Evolutionary conservation across 2,888 invertebrate genomes (phyloP).

Genomic region (Hydraecia micacea): DNA sequence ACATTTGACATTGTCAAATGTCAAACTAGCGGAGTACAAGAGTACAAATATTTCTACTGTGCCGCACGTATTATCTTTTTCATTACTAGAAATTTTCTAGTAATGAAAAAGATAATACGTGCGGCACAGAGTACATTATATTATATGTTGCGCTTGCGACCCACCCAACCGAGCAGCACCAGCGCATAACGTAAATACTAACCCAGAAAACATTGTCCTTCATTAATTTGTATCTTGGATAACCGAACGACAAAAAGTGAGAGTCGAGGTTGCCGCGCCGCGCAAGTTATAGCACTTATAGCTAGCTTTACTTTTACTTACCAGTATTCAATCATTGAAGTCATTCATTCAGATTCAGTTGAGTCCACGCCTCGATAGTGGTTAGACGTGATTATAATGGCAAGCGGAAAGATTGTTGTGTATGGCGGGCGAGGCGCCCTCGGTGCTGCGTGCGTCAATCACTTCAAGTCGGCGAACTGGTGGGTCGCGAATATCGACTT

Average conservation of each 20-base stretch:
- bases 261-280: conserved; percentile 80
- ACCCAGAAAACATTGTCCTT: conserved; percentile 55
- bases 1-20: too few relatives aligned
- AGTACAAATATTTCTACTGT: too few relatives aligned
- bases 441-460: conserved; percentile 96
- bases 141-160: too few relatives aligned
- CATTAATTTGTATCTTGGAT: conserved; percentile 62
- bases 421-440: conserved; percentile 99
- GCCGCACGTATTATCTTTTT: too few relatives aligned
- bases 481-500: conserved; percentile 98
- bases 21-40: too few relatives aligned
- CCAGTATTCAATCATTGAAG: conserved; percentile 40
- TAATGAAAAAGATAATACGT: not conserved
- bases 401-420: conserved; percentile 94
- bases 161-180: not conserved
- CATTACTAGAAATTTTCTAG: too few relatives aligned
- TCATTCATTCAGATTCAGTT: conserved; percentile 69
- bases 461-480: conserved; percentile 97
- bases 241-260: conserved; percentile 80
- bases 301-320: conserved; percentile 69
- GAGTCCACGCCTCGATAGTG: conserved; percentile 66
- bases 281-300: conserved; percentile 74
- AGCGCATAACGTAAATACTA: not conserved
- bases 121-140: too few relatives aligned
- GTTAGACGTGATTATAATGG: conserved; percentile 87